These are phyloP conservation scores for Azemiops feae DNA, from an alignment of 2,113 vertebrate species.

Conservation along the genomic window DNA sequence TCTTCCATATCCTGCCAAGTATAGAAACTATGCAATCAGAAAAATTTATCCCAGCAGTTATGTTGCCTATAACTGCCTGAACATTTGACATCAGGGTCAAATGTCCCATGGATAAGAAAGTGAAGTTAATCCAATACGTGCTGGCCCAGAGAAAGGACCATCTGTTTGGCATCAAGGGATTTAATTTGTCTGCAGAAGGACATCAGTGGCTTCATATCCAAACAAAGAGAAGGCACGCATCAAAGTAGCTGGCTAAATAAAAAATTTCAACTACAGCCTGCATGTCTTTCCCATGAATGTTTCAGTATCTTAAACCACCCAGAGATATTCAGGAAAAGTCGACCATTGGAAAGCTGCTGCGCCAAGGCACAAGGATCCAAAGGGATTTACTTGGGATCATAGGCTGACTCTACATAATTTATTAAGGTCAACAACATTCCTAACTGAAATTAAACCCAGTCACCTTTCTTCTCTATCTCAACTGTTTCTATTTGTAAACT, in stretches of 20 bases:
- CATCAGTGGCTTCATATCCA: constrained; percentile 32
- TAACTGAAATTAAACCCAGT: not conserved
- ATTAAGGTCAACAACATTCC: not conserved
- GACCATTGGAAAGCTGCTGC: not conserved
- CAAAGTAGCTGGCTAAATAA: constrained; percentile 1
- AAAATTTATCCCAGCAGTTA: constrained; percentile 35
- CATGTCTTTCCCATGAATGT: not conserved
- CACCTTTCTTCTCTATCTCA: not conserved
- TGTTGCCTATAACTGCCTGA: constrained; percentile 35
- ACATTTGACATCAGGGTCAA: constrained; percentile 55
- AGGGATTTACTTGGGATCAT: not conserved
- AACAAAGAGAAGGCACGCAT: constrained; percentile 22
- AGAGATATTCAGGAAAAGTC: not conserved
- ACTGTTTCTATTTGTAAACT: not conserved
- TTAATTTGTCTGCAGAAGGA: constrained; percentile 44
- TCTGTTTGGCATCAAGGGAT: constrained; percentile 44
- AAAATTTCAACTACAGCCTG: not conserved
- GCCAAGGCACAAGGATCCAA: not conserved
- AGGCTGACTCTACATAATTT: not conserved
- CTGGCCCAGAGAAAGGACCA: not conserved
- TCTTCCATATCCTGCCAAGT: not conserved
- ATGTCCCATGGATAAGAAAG: constrained; percentile 28
- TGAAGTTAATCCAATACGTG: constrained; percentile 39
- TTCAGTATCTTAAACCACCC: not conserved
- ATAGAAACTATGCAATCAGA: not conserved